Percentiles rank a stretch among this genome's conserved stretches.
Conservation (phyloP, 2,797 vertebrate species). For the Premnoplex brunnescens region DNA sequence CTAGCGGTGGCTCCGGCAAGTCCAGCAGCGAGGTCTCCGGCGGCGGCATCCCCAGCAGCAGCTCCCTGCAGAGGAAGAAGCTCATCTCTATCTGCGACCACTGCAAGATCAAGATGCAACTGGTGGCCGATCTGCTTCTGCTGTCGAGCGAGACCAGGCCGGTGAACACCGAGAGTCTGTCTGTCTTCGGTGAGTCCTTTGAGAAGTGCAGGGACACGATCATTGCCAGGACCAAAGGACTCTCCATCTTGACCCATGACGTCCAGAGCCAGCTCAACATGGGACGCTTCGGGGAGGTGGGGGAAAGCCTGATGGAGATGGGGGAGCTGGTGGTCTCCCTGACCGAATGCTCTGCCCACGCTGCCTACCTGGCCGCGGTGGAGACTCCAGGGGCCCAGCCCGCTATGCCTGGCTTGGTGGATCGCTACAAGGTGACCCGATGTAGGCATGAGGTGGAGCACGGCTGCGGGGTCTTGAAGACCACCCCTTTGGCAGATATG, state of each 20-base stretch:
- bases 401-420: conserved; percentile 89
- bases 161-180: conserved; percentile 86
- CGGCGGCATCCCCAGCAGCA: conserved; percentile 76
- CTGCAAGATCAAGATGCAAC: conserved; percentile 97
- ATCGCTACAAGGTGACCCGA: conserved; percentile 96
- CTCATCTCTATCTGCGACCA: conserved; percentile 90
- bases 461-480: conserved; percentile 87
- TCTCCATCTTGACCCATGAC: conserved; percentile 96
- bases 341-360: conserved; percentile 94
- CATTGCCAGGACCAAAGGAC: conserved; percentile 96
- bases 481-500: conserved; percentile 87
- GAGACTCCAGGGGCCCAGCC: conserved; percentile 89
- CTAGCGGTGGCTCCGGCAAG: conserved; percentile 93
- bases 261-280: conserved; percentile 99
- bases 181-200: conserved; percentile 88
- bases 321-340: conserved; percentile 93
- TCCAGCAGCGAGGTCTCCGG: conserved; percentile 84
- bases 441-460: conserved; percentile 97
- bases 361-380: conserved; percentile 92
- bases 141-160: conserved; percentile 95
- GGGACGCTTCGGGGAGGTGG: conserved; percentile 93
- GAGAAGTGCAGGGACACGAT: conserved; percentile 97
- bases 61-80: conserved; percentile 89
- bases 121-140: conserved; percentile 97
- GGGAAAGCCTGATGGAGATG: conserved; percentile 91